Evolutionary conservation across 2,113 vertebrate species (phyloP), one percentile per base, ranked within the genome.

Genomic region (Chinchilla lanigera): DNA sequence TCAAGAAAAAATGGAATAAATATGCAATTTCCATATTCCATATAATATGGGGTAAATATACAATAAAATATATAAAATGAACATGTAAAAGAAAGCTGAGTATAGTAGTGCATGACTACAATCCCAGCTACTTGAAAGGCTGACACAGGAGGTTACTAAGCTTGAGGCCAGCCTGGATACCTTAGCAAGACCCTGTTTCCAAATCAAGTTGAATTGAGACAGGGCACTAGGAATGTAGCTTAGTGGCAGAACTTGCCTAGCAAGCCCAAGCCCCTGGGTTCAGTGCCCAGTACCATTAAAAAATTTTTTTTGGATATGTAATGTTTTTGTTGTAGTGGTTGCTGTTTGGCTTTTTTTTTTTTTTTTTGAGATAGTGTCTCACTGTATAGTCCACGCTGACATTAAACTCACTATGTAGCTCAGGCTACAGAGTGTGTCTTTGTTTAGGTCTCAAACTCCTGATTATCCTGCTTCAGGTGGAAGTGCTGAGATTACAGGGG

Each of bases 11-110:
- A 50, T 50, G 47, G 47, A 50, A 50, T 50, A 50, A 50, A 50
- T 50, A 50, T 50, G 47, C 47, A 50, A 50, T 50, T 50, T 50
- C 5, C 47, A 50, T 50, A 50, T 50, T 50, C 47, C 47, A 50
- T 50, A 50, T 50, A 50, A 50, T 50, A 50, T 50, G 47, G 47
- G 9, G 47, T 50, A n/a, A n/a, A n/a, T n/a, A 87, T 75, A 33
- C 63, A 89, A 52, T 41, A 80, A 86, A 95, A 84, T 88, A 85
- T 73, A 61, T 52, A 94, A 94, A 86, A 89, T 61, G 89, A 86
- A 10, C 65, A 90, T 41, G 60, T 41, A 83, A 80, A 80, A 90
- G 73, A 77, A 16, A 77, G 41, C 73, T 77, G 12, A 8, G 71
- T 28, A 77, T 77, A 5, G 73, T 77, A 26, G 73, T 47, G 41